Conservation (phyloP, 2,113 vertebrate genomes). For the Emydura subglobosa region DNA sequence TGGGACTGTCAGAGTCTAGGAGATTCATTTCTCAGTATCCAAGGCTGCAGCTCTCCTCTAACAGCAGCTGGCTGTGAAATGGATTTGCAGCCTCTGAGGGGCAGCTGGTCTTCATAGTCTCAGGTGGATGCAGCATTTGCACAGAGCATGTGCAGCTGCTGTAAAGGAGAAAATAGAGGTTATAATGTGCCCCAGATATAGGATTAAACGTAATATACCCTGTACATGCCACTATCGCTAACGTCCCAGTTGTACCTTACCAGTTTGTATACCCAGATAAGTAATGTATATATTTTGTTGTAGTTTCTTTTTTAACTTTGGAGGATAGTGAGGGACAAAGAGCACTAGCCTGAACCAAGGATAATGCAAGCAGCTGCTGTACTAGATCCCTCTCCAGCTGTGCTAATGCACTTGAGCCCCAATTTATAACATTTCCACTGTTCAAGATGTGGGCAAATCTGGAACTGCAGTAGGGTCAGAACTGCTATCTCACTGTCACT, state of each 20-base stretch:
- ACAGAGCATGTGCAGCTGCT: not conserved
- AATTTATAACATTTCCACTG: not conserved
- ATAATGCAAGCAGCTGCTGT: not conserved
- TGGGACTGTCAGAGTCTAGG: not conserved
- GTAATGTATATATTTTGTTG: not conserved
- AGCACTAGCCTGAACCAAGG: not conserved
- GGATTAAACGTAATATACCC: not conserved
- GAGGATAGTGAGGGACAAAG: not conserved
- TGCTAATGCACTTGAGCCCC: not conserved
- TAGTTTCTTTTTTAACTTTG: not conserved
- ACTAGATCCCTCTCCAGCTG: not conserved
- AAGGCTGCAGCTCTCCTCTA: not conserved
- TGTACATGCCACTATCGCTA: not conserved
- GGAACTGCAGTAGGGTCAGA: not conserved
- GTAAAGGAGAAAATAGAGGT: not conserved
- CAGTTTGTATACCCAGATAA: not conserved
- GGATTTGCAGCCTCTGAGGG: not conserved
- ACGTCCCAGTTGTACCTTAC: not conserved
- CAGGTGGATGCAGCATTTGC: rapidly evolving
- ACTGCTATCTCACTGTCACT: not conserved
- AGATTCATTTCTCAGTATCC: not conserved
- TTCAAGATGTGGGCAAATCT: not conserved
- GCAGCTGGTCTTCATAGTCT: not conserved
- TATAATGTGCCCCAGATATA: not conserved
- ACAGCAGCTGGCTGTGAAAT: not conserved